Base-by-base conservation (phyloP, 2,888 invertebrate genomes). In the Lymantria dispar region DNA sequence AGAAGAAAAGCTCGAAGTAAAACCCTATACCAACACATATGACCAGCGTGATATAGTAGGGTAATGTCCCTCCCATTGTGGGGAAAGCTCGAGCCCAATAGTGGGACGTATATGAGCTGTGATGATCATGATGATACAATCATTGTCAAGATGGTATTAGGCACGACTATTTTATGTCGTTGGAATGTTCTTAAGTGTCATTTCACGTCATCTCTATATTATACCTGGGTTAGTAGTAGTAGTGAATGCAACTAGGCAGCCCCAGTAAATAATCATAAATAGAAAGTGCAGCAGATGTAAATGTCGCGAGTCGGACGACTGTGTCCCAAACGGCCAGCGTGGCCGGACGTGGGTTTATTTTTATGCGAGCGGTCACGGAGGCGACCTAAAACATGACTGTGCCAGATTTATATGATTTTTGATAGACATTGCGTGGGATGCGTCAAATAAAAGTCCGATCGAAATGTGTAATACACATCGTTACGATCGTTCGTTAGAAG, bases 221-320 rank as follows among this genome's bases (percentile, higher is more conserved):
- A 3, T 22, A 22, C 22, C 3, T 22, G 5, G 22, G 22, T n/a
- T n/a, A n/a, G n/a, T n/a, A n/a, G n/a, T 22, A 22, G 22, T 22
- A 5, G 22, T 22, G 22, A 3, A 5, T 2, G 22, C 22, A 22
- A 8, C 14, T 14, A 40, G 14, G 40, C 40, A 72, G 73, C 74
- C 69, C 74, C 68, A 71, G 68, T 69, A 67, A 60, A 53, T 58
- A 64, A 65, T 81, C 80, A 68, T 68, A 87, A 88, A 88, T 87
- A 87, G 87, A 84, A 81, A 83, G 78, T 86, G 87, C 85, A 87
- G 62, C 73, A 72, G 75, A 68, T 84, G 75, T 80, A 87, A 87
- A 88, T 86, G 87, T 85, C 86, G 80, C 77, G 76, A 69, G 69
- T 74, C 70, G 61, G 52, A 49, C 47, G 57, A 60, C 53, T 54